Evolutionary conservation across 1,140 invertebrate species (phyloP).

Genomic region (Papilio polyxenes): DNA sequence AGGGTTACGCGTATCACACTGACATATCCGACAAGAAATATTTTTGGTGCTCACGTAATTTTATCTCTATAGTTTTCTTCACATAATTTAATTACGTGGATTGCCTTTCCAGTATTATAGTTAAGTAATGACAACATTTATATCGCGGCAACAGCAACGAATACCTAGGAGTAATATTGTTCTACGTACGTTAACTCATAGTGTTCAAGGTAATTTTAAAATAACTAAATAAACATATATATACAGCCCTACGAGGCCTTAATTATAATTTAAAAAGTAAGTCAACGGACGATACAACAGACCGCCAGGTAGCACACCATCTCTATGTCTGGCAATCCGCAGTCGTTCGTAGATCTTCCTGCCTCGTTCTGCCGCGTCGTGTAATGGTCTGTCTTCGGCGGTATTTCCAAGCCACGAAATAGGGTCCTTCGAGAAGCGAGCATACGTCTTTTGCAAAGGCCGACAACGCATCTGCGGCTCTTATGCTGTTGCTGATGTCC

Average conservation of each 20-base stretch:
- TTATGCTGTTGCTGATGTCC: no score
- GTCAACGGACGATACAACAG: no score
- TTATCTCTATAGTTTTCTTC: background rate
- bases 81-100: background rate
- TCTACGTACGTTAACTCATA: background rate
- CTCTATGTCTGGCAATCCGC: no score
- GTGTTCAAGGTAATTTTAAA: background rate
- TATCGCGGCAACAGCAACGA: background rate
- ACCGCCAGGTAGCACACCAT: no score
- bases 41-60: constrained; percentile 1
- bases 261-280: background rate
- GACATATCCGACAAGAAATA: constrained; percentile 23
- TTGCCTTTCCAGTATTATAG: background rate
- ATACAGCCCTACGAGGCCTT: background rate
- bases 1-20: background rate
- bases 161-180: constrained; percentile 12
- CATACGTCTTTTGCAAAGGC: no score
- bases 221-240: background rate
- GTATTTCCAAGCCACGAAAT: no score
- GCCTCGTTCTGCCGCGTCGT: no score
- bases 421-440: no score
- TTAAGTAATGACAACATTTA: constrained; percentile 20
- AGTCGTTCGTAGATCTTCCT: no score
- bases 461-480: no score
- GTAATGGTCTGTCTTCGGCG: no score